Percentiles rank a stretch among this genome's conserved stretches.
Conservation (phyloP, 2,888 invertebrate species). For the Athrips mouffetella region DNA sequence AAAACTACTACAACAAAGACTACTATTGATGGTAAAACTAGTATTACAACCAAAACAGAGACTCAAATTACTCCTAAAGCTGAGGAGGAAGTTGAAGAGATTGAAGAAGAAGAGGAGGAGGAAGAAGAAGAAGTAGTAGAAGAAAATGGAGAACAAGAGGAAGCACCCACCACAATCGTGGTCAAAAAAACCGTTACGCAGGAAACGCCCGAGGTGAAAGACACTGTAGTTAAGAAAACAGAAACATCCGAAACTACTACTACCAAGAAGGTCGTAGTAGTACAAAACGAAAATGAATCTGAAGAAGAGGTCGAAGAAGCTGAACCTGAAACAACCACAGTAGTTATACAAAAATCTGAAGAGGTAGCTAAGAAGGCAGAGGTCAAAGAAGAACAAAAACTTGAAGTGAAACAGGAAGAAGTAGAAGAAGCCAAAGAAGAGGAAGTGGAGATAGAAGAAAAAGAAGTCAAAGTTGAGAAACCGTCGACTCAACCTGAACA, state of each 20-base stretch:
- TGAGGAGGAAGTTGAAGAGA: constrained; percentile 50
- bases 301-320: constrained; percentile 26
- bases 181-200: constrained; percentile 27
- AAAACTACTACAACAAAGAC: constrained; percentile 69
- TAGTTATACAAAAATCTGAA: constrained; percentile 23
- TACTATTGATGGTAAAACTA: constrained; percentile 64
- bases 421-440: constrained; percentile 25
- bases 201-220: constrained; percentile 33
- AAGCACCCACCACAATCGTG: constrained; percentile 28
- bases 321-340: constrained; percentile 2
- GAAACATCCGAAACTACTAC: constrained; percentile 57
- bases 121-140: constrained; percentile 41
- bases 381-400: constrained; percentile 22
- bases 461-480: constrained; percentile 15
- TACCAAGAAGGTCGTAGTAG: constrained; percentile 52
- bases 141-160: constrained; percentile 28
- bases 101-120: constrained; percentile 46
- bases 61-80: constrained; percentile 63
- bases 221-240: constrained; percentile 48
- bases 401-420: constrained; percentile 21
- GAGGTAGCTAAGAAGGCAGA: constrained; percentile 30
- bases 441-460: constrained; percentile 24
- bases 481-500: too few species aligned
- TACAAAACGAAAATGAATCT: constrained; percentile 38
- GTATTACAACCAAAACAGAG: constrained; percentile 64